Percentiles rank a stretch among this genome's conserved stretches.
These are phyloP conservation scores for Salpingus planirostris DNA, from an alignment of 2,888 invertebrate species.

Conservation along the genomic window DNA sequence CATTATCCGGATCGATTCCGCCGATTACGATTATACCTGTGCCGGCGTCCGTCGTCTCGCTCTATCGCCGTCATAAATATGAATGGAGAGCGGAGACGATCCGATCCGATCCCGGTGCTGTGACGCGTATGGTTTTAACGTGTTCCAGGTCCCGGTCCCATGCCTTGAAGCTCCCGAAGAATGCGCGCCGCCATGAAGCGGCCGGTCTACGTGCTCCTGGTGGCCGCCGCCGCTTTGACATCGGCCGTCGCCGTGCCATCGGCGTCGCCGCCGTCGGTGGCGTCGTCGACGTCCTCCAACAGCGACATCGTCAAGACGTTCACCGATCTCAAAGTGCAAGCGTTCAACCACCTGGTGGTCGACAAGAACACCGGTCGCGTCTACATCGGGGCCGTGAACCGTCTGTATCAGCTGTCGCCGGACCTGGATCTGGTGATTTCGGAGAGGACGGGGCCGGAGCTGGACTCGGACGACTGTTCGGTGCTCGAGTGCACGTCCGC, in stretches of 20 bases:
- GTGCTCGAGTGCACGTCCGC: conserved; percentile 73
- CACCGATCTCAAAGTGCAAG: conserved; percentile 49
- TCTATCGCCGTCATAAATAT: no score
- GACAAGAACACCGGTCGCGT: conserved; percentile 86
- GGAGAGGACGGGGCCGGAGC: conserved; percentile 75
- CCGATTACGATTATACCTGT: no score
- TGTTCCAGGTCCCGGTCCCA: conserved; percentile 37
- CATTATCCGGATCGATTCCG: no score
- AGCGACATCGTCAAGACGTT: conserved; percentile 62
- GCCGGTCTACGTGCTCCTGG: conserved; percentile 40
- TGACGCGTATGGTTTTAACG: no score
- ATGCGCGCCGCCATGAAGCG: conserved; percentile 39
- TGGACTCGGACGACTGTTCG: conserved; percentile 85
- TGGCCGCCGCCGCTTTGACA: conserved; percentile 48
- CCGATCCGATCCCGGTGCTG: no score
- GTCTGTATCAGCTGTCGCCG: conserved; percentile 83
- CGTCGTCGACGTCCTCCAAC: conserved; percentile 40
- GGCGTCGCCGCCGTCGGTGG: no score
- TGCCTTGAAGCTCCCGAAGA: conserved; percentile 35
- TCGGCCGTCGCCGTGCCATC: conserved; percentile 24
- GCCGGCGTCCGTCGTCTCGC: no score
- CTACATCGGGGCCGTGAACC: conserved; percentile 86
- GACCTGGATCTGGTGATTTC: conserved; percentile 72
- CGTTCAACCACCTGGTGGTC: conserved; percentile 83
- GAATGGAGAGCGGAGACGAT: no score